phyloP scores from a whole-genome alignment of 2,888 invertebrate genomes.

The Sphaeridia pumilis region DNA sequence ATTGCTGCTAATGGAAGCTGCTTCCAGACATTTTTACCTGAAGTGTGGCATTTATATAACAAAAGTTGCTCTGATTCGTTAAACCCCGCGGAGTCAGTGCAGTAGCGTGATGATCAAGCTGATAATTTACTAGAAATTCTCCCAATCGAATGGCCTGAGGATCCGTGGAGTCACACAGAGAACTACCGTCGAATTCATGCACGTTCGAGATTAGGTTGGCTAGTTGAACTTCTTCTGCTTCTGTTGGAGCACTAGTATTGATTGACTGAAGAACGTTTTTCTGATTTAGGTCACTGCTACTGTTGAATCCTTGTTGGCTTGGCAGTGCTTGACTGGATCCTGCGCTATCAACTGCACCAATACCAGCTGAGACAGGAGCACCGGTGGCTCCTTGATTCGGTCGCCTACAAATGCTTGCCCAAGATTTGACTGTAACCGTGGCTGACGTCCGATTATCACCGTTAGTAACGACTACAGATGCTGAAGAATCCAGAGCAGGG shows the following conservation, averaged over 20 bases:
- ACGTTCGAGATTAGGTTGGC: background rate
- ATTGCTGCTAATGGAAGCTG: background rate
- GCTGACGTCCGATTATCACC: slow-evolving; percentile 2
- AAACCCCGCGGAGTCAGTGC: slow-evolving; percentile 79
- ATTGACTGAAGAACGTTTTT: background rate
- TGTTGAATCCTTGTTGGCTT: background rate
- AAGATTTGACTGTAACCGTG: slow-evolving; percentile 21
- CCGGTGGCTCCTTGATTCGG: no score
- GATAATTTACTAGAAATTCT: slow-evolving; percentile 64
- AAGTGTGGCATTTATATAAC: slow-evolving; percentile 89
- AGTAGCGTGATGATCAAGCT: slow-evolving; percentile 64
- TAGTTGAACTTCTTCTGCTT: background rate
- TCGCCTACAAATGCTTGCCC: slow-evolving; percentile 29
- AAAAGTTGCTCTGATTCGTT: slow-evolving; percentile 87
- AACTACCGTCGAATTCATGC: background rate
- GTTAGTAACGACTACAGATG: slow-evolving; percentile 3
- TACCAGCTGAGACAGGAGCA: background rate
- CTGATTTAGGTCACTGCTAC: background rate
- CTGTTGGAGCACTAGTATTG: slow-evolving; percentile 9
- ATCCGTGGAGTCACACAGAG: slow-evolving; percentile 14
- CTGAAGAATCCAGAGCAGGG: slow-evolving; percentile 17
- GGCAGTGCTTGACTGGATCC: background rate
- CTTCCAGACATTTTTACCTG: slow-evolving; percentile 24
- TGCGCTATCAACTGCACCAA: background rate
- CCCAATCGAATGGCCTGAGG: slow-evolving; percentile 40